phyloP scores from a whole-genome alignment of 1,140 invertebrate species.

The Temnothorax curvispinosus region DNA sequence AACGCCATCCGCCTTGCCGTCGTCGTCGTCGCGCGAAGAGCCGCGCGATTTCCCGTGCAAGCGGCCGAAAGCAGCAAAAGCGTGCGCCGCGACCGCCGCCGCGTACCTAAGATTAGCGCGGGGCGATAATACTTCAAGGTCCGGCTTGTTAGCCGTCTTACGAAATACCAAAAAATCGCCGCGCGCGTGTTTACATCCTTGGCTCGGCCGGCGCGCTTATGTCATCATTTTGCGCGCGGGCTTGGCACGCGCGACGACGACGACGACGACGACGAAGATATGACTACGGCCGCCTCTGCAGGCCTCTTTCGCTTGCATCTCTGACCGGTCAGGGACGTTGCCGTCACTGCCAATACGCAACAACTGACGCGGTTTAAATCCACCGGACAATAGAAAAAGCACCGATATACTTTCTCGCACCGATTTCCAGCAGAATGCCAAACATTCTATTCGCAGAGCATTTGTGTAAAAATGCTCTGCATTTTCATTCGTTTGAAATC shows the following conservation, averaged over 20 bases:
- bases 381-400: neutral
- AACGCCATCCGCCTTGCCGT: constrained; percentile 19
- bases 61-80: constrained; percentile 46
- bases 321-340: constrained; percentile 63
- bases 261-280: neutral
- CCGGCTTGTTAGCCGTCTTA: constrained; percentile 71
- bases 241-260: constrained; percentile 52
- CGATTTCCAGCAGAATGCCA: neutral
- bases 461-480: neutral
- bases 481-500: neutral
- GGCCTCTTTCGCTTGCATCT: constrained; percentile 27
- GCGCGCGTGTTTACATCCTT: constrained; percentile 72
- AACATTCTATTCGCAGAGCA: neutral
- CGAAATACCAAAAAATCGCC: constrained; percentile 74
- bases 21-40: neutral
- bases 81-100: constrained; percentile 5
- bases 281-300: neutral
- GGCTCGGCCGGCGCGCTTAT: constrained; percentile 68
- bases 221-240: constrained; percentile 63
- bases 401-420: neutral
- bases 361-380: constrained; percentile 15
- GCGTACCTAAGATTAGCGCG: constrained; percentile 70
- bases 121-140: constrained; percentile 76
- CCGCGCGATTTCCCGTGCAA: constrained; percentile 54
- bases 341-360: constrained; percentile 29